Conservation (phyloP, 2,113 vertebrate species). For the Nycticorax nycticorax region DNA sequence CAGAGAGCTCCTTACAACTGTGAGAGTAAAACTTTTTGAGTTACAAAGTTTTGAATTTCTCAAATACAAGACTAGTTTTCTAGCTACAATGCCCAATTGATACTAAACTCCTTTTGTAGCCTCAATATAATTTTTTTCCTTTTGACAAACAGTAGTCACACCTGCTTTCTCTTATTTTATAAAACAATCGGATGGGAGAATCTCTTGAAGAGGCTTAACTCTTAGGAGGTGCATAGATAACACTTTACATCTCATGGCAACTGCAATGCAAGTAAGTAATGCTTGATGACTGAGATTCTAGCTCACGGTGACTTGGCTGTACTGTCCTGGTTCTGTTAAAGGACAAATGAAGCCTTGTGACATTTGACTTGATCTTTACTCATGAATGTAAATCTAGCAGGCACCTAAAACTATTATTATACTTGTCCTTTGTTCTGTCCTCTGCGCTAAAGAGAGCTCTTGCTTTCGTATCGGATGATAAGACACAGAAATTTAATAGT, state of each 20-base stretch:
- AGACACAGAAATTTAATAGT: not conserved
- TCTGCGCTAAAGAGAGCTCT: not conserved
- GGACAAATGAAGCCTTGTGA: not conserved
- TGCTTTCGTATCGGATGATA: not conserved
- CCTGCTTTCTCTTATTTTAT: not conserved
- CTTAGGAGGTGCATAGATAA: not conserved
- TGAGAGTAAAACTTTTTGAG: not conserved
- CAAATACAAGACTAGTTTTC: not conserved
- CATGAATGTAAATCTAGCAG: not conserved
- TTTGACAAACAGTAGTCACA: not conserved
- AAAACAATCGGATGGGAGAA: not conserved
- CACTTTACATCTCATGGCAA: not conserved
- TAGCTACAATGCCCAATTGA: not conserved
- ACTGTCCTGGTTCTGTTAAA: not conserved
- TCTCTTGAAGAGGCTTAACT: not conserved
- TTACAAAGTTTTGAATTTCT: not conserved
- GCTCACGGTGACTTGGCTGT: not conserved
- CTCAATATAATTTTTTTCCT: not conserved
- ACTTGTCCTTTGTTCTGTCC: not conserved
- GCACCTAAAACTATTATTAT: not conserved
- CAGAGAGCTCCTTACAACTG: not conserved
- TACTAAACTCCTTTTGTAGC: not conserved
- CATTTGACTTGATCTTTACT: not conserved
- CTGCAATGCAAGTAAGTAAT: not conserved
- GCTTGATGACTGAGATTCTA: not conserved